phyloP scores from a whole-genome alignment of 2,113 vertebrate genomes.

The Ciconia boyciana region DNA sequence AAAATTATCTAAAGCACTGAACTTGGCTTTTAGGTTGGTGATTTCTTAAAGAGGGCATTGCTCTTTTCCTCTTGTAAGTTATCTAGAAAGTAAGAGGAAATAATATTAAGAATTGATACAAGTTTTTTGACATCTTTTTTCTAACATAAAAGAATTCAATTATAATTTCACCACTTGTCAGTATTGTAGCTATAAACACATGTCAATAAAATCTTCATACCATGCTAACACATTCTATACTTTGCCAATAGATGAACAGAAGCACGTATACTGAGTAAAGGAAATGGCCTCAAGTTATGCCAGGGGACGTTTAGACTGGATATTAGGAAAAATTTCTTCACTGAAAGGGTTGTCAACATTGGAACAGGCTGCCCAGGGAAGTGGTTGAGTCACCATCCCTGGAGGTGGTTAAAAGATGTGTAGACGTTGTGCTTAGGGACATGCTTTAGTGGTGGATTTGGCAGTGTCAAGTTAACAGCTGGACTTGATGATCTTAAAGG shows the following conservation, averaged over 20 bases:
- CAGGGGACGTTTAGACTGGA: neutral
- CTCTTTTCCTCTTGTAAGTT: neutral
- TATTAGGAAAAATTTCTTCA: too few species aligned
- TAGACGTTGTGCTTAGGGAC: too few species aligned
- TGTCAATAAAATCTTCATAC: neutral
- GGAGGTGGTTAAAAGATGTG: too few species aligned
- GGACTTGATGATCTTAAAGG: neutral
- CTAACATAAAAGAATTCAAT: neutral
- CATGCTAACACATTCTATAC: neutral
- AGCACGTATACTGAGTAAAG: neutral
- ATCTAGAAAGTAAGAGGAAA: neutral
- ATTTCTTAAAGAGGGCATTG: neutral
- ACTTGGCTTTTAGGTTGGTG: neutral
- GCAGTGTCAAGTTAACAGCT: neutral
- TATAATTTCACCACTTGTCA: neutral
- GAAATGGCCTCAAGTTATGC: neutral
- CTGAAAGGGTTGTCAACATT: too few species aligned
- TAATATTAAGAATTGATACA: neutral
- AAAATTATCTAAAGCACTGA: neutral
- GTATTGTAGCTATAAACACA: neutral
- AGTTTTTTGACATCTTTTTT: neutral
- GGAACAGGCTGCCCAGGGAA: too few species aligned
- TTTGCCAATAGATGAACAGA: neutral
- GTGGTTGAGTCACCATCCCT: too few species aligned
- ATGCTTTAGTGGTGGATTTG: too few species aligned